Percentiles rank a stretch among this genome's conserved stretches.
These are phyloP conservation scores for Baccha elongata DNA, from an alignment of 2,888 invertebrate species.

Conservation along the genomic window DNA sequence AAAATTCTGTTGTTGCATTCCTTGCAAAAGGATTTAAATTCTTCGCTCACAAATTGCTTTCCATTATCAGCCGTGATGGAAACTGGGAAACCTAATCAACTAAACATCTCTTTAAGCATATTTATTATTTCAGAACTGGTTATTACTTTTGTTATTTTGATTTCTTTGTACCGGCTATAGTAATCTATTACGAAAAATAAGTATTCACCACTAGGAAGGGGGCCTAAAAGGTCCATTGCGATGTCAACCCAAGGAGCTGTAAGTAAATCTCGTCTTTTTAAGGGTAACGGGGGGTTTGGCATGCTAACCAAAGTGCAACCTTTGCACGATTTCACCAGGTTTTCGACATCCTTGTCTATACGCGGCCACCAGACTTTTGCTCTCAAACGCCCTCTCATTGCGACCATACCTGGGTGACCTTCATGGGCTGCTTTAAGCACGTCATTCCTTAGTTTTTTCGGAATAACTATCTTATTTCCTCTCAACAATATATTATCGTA, in stretches of 20 bases:
- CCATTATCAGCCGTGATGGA: slow-evolving; percentile 75
- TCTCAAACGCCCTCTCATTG: slow-evolving; percentile 77
- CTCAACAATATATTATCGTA: slow-evolving; percentile 25
- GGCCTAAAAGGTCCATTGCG: slow-evolving; percentile 9
- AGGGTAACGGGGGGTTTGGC: slow-evolving; percentile 17
- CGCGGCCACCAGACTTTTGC: slow-evolving; percentile 80
- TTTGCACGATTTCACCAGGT: slow-evolving; percentile 36
- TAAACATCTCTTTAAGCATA: slow-evolving; percentile 74
- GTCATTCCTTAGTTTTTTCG: too few relatives aligned
- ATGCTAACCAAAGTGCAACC: slow-evolving; percentile 49
- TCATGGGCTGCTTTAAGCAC: too few relatives aligned
- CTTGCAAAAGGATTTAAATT: slow-evolving; percentile 71
- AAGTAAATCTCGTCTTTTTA: slow-evolving; percentile 30
- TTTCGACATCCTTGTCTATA: slow-evolving; percentile 75
- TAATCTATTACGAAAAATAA: slow-evolving; percentile 62
- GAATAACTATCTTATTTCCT: too few relatives aligned
- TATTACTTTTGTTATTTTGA: too few relatives aligned
- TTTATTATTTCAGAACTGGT: too few relatives aligned
- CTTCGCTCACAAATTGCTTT: slow-evolving; percentile 75
- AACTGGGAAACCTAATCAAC: slow-evolving; percentile 74
- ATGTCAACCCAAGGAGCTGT: slow-evolving; percentile 7
- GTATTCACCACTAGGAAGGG: slow-evolving; percentile 15
- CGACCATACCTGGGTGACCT: slow-evolving; percentile 78
- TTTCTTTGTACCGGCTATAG: slow-evolving; percentile 38
- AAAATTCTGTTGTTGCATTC: slow-evolving; percentile 65